Base-by-base conservation (phyloP, 2,888 invertebrate species). In the Chrysopilus asiliformis region DNA sequence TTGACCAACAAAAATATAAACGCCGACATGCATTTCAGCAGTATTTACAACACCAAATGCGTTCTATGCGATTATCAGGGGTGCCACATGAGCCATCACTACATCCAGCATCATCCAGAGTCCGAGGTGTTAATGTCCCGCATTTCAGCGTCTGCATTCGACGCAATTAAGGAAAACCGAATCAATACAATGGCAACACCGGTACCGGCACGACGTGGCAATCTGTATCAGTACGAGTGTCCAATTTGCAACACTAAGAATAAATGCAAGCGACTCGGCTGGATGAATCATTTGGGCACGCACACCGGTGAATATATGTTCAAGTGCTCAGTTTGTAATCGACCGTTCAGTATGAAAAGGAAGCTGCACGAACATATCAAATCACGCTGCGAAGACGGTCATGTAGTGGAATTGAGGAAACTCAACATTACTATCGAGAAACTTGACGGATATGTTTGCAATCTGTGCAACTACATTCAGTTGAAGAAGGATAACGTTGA, bases 251-350 rank as follows among this genome's bases (percentile, higher is more conserved):
- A 40, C 8, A 48, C 49, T 10, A 39, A 45, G 4, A 39, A 51
- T 9, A 40, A 49, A 3, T 47, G 49, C 2, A 12, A 44, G 0
- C 41, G 41, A 1, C 12, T 25, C 2, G 22, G 40, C 10, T 59
- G 61, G 57, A 29, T 76, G 50, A 79, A 82, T 53, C 86, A 87
- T 50, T 66, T 82, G 26, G 72, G 74, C 15, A 68, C 63, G 31
- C 87, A 87, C 42, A 86, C 85, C 0, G 86, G 86, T 0, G 86
- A 87, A 58, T 80, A 75, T 47, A 67, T 76, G 36, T 75, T 72
- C 41, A 56, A 64, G 15, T 86, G 85, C 55, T 68, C 68, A 2
- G 59, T 64, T 31, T 86, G 85, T 38, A 43, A 42, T 6, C 18
- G 37, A 8, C 40, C 34, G 0, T 19, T 32, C 10, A 39, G 41